These are phyloP conservation scores for Zoanthus sociatus DNA, from an alignment of 92 coral and sea anemone species.

Conservation along the genomic window DNA sequence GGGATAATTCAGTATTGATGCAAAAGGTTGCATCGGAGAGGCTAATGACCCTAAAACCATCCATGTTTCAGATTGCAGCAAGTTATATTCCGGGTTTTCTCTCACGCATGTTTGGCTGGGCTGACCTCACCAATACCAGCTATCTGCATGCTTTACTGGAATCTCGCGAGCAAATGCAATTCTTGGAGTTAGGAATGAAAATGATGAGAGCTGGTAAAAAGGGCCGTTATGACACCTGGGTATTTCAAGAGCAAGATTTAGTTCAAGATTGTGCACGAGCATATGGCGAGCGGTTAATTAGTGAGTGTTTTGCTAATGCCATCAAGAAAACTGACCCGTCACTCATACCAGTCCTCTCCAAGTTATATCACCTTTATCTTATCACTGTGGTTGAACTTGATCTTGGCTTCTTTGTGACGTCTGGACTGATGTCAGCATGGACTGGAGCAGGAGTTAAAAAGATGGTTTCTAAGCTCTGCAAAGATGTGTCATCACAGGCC, in stretches of 20 bases:
- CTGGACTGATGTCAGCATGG: conserved; percentile 68
- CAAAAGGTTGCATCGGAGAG: conserved; percentile 91
- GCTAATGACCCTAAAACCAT: conserved; percentile 77
- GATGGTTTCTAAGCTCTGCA: conserved; percentile 81
- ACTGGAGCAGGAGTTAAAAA: conserved; percentile 70
- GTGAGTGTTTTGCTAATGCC: conserved; percentile 76
- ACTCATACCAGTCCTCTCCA: conserved; percentile 70
- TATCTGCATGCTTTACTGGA: conserved; percentile 77
- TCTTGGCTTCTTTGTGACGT: conserved; percentile 83
- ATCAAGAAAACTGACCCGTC: conserved; percentile 70
- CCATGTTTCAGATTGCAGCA: conserved; percentile 32
- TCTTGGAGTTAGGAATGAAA: conserved; percentile 83
- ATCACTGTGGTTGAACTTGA: conserved; percentile 68
- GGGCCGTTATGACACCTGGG: conserved; percentile 82
- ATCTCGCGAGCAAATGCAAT: conserved; percentile 76
- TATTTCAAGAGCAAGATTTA: conserved; percentile 83
- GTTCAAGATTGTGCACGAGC: conserved; percentile 84
- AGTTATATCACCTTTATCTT: conserved; percentile 78
- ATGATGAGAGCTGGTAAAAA: conserved; percentile 77
- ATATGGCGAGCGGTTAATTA: conserved; percentile 83
- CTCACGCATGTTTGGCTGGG: conserved; percentile 42
- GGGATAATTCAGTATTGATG: conserved; percentile 92
- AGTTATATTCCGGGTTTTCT: conserved; percentile 22
- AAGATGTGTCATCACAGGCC: conserved; percentile 79
- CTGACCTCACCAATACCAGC: conserved; percentile 58